phyloP scores from a whole-genome alignment of 2,888 invertebrate genomes.

The Torymus auratus region DNA sequence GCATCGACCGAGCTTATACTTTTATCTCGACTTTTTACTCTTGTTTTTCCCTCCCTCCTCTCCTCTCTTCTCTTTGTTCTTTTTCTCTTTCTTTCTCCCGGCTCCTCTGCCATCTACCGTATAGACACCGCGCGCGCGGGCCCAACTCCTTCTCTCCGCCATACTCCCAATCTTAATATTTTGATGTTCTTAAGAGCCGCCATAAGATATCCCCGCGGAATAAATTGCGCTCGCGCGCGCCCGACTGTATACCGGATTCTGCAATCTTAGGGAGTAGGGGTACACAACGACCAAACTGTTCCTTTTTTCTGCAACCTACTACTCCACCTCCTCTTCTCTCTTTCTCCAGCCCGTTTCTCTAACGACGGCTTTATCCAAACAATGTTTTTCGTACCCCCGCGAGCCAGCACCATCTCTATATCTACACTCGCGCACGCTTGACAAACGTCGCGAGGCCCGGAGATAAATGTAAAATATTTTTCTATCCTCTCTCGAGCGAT shows the following conservation, averaged over 20 bases:
- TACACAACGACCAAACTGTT: not conserved
- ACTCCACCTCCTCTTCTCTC: not conserved
- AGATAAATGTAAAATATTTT: conserved; percentile 38
- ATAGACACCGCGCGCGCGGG: too few relatives aligned
- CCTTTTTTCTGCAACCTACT: not conserved
- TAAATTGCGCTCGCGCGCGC: conserved; percentile 16
- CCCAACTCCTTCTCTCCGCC: conserved; percentile 16
- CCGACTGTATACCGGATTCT: conserved; percentile 36
- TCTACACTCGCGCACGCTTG: not conserved
- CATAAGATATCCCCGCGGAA: conserved; percentile 44
- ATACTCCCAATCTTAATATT: conserved; percentile 58
- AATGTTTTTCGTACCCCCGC: conserved; percentile 34
- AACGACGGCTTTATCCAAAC: conserved; percentile 52
- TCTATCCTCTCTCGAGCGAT: not conserved
- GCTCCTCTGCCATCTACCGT: not conserved
- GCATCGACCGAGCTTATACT: conserved; percentile 55
- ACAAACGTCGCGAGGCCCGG: conserved; percentile 11
- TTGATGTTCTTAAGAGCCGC: conserved; percentile 54
- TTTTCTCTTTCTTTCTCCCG: conserved; percentile 4
- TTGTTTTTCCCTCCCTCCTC: conserved; percentile 17
- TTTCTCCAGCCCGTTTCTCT: conserved; percentile 29
- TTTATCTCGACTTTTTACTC: conserved; percentile 59
- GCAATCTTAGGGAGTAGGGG: conserved; percentile 13
- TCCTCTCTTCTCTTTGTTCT: conserved; percentile 38
- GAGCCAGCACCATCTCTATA: too few relatives aligned